Base-by-base conservation (phyloP, 2,888 invertebrate genomes). In the Melanophora roralis region DNA sequence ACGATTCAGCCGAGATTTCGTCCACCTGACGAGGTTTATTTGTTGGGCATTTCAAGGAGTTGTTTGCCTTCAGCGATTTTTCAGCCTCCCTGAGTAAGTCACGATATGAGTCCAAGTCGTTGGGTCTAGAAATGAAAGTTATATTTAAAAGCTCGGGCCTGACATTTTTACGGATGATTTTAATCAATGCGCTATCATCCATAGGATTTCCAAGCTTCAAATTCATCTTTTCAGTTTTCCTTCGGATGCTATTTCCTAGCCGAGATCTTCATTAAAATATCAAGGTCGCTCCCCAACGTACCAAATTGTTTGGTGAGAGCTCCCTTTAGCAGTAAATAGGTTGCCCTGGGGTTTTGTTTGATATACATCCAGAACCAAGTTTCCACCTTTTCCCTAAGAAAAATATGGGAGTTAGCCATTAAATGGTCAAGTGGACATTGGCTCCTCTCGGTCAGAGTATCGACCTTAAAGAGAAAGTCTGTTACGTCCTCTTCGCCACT, bases 141-240 rank as follows among this genome's bases (percentile, higher is more conserved):
- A 60, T 60, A 12, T 60, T 43, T 5, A 27, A 11, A 0, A 60
- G 27, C 16, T 60, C 59, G 1, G 59, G 43, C 9, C 43, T 38
- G 14, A 60, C 59, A 23, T 60, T 60, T 16, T 2, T 60, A 9
- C 43, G 40, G 11, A 60, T 60, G 9, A 60, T 72, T 21, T 45
- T 27, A 0, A 72, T 62, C 0, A 72, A 5, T 0, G 45, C 32
- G 1, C 12, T 27, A n/a, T 72, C 72, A 5, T 62, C 34, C 43
- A 32, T 21, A 34, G 71, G 40, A 11, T 8, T 7, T 14, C 14
- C 59, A 9, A 59, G 5, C 14, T 59, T 59, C 11, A 59, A 12
- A 7, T 60, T 60, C 27, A 60, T 11, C 9, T 9, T 14, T 11
- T 7, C 38, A 57, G 19, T 11, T 38, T 38, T 38, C 57, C n/a